Evolutionary conservation across 2,888 invertebrate species (phyloP).

Genomic region (Campoplex nolae): DNA sequence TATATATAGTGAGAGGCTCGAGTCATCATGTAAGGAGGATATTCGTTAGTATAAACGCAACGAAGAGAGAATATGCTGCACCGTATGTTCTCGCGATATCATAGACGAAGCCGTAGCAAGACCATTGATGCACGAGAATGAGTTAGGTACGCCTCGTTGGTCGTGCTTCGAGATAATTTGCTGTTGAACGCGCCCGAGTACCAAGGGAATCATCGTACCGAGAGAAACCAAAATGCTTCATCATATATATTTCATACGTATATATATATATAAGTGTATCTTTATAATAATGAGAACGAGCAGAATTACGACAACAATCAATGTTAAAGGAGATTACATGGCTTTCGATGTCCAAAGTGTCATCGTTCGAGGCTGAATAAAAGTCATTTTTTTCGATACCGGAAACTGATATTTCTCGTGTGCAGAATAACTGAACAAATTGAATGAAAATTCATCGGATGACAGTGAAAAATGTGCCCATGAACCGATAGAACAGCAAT

Average conservation of each 20-base stretch:
- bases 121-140: constrained; percentile 50
- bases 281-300: neutral
- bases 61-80: constrained; percentile 58
- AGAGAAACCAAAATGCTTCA: constrained; percentile 28
- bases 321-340: neutral
- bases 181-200: constrained; percentile 16
- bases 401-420: neutral
- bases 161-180: constrained; percentile 62
- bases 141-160: constrained; percentile 62
- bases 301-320: neutral
- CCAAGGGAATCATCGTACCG: constrained; percentile 49
- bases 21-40: constrained; percentile 38
- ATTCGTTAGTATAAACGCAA: constrained; percentile 49
- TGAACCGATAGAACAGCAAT: too few species aligned
- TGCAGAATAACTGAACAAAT: neutral
- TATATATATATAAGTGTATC: neutral
- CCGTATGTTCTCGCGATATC: constrained; percentile 42
- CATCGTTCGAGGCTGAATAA: neutral
- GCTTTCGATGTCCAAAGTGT: neutral
- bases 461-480: too few species aligned
- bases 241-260: neutral
- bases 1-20: constrained; percentile 28
- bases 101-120: constrained; percentile 46
- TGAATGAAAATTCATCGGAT: too few species aligned
- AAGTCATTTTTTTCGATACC: neutral